phyloP scores from a whole-genome alignment of 2,888 invertebrate genomes.

The Myopa testacea region DNA sequence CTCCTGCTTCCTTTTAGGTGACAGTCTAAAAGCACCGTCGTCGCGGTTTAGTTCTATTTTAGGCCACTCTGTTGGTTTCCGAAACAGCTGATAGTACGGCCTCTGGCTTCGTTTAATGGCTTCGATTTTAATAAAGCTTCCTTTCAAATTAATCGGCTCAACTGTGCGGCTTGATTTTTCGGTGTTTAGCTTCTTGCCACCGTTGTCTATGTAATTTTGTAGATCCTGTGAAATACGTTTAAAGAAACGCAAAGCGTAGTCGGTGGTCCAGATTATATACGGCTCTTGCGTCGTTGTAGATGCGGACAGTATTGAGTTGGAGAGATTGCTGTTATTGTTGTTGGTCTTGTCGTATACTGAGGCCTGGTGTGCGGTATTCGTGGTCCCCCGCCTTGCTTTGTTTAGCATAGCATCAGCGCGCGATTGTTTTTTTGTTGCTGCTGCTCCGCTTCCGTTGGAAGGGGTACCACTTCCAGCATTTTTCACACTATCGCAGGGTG shows the following conservation, averaged over 20 bases:
- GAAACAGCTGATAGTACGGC: conserved; percentile 66
- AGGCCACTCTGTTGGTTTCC: conserved; percentile 66
- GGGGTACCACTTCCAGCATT: conserved; percentile 16
- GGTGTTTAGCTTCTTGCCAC: conserved; percentile 16
- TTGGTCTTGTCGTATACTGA: conserved; percentile 36
- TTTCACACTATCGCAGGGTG: conserved; percentile 41
- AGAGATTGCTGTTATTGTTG: conserved; percentile 28
- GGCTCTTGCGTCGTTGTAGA: conserved; percentile 56
- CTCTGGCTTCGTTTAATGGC: conserved; percentile 61
- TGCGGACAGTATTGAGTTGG: background rate
- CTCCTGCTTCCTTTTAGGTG: conserved; percentile 51
- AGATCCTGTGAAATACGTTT: conserved; percentile 72
- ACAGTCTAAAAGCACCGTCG: conserved; percentile 64
- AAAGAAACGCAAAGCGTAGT: conserved; percentile 75
- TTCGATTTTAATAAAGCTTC: conserved; percentile 80
- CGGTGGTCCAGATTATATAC: conserved; percentile 72
- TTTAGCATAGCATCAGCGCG: conserved; percentile 87
- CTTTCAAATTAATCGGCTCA: conserved; percentile 74
- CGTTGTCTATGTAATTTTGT: conserved; percentile 55
- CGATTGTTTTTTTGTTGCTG: conserved; percentile 56
- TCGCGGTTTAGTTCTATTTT: conserved; percentile 63
- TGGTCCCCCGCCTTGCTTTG: conserved; percentile 71
- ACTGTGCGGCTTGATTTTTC: conserved; percentile 48
- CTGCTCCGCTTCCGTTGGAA: conserved; percentile 41
- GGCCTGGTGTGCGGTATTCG: conserved; percentile 48